These are phyloP conservation scores for Otocyon megalotis DNA, from an alignment of 2,113 vertebrate species.

Conservation along the genomic window DNA sequence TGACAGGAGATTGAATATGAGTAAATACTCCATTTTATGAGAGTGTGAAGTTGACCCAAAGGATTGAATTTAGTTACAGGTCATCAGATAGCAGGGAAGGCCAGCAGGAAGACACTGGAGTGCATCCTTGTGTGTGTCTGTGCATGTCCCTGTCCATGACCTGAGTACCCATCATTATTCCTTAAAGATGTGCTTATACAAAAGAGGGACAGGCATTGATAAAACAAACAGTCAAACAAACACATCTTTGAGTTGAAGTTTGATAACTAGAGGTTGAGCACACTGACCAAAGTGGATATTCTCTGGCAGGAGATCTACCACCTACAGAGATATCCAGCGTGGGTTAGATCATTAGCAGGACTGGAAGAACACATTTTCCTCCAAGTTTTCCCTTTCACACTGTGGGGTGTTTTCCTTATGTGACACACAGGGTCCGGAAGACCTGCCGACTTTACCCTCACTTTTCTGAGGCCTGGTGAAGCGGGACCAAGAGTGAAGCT, in stretches of 20 bases:
- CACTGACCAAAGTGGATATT: conserved; percentile 13
- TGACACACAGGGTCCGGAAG: neutral
- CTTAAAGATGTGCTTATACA: neutral
- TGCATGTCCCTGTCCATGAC: neutral
- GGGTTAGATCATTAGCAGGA: neutral
- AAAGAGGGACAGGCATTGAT: neutral
- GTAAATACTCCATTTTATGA: neutral
- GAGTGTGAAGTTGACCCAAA: neutral
- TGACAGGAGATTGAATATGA: neutral
- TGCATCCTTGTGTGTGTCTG: neutral
- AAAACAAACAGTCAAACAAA: neutral
- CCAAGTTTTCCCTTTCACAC: neutral
- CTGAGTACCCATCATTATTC: neutral
- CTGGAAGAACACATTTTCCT: conserved; percentile 3
- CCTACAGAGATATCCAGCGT: neutral
- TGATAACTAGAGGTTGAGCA: neutral
- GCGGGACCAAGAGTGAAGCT: neutral
- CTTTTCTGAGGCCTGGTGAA: neutral
- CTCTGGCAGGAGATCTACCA: neutral
- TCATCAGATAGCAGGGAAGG: neutral
- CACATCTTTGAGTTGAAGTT: neutral
- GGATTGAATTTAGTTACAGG: neutral
- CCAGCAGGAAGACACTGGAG: neutral
- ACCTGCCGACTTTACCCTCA: neutral
- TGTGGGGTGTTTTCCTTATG: neutral